Conservation (phyloP, 2,888 invertebrate genomes). For the Agrochola lota region DNA sequence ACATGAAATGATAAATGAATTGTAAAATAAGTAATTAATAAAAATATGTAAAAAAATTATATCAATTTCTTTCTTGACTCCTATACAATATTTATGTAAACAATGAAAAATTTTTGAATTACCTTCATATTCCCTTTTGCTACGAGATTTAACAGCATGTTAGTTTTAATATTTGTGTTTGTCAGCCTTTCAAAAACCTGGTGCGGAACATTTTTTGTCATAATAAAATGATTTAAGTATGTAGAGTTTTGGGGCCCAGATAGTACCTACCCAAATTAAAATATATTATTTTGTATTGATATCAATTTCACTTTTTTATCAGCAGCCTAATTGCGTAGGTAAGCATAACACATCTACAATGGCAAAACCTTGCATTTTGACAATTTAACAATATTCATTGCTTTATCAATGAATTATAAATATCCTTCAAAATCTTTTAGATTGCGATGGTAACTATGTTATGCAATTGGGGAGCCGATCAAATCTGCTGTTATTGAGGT, state of each 20-base stretch:
- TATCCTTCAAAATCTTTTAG: not conserved
- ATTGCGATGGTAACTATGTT: not conserved
- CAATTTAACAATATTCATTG: not conserved
- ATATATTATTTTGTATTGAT: too few relatives aligned
- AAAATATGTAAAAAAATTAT: not conserved
- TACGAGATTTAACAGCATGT: slow-evolving; percentile 5
- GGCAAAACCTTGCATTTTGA: not conserved
- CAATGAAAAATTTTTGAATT: not conserved
- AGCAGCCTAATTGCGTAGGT: not conserved
- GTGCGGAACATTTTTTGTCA: not conserved
- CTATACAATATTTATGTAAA: not conserved
- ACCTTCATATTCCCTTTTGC: not conserved
- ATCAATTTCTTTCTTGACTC: not conserved
- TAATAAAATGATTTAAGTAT: not conserved
- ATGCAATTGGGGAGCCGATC: not conserved
- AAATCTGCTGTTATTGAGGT: not conserved
- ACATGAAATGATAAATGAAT: not conserved
- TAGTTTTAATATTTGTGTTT: not conserved
- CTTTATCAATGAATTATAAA: not conserved
- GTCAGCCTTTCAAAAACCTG: not conserved
- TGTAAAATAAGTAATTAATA: not conserved
- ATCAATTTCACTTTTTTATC: not conserved
- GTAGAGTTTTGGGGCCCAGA: not conserved
- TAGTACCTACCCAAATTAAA: too few relatives aligned
- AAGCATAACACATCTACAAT: not conserved